phyloP scores from a whole-genome alignment of 30 jellyfish, hydroid and myxozoan species.

The Pelagia noctiluca region DNA sequence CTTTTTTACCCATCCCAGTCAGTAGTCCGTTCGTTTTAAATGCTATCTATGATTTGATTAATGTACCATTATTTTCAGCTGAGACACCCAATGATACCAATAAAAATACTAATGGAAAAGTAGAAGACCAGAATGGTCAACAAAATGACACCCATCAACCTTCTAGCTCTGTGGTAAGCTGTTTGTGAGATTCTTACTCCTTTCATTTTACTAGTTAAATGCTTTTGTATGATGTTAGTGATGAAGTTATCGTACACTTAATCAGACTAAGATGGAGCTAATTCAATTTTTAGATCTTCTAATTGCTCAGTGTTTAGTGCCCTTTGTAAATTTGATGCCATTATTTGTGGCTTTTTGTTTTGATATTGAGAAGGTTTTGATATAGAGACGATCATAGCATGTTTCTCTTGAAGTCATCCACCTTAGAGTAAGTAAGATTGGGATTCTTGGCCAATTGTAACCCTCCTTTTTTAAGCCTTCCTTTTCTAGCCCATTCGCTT shows the following conservation, averaged over 20 bases:
- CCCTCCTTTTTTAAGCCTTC: no score
- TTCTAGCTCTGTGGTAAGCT: neutral
- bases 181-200: neutral
- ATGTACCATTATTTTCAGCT: neutral
- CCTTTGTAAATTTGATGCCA: neutral
- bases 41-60: neutral
- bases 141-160: constrained; percentile 1
- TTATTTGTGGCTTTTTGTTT: neutral
- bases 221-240: neutral
- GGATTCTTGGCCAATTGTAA: neutral
- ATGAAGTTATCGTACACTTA: neutral
- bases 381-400: neutral
- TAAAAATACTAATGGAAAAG: neutral
- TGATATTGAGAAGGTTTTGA: neutral
- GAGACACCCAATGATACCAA: neutral
- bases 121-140: constrained; percentile 2
- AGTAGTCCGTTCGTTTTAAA: neutral
- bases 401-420: neutral
- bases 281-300: neutral
- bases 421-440: neutral
- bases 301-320: neutral
- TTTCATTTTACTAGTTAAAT: neutral
- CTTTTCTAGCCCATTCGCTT: neutral
- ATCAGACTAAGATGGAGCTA: neutral
- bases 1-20: neutral